A percentile compares a stretch with the other conserved stretches of the same genome.
phyloP scores from a whole-genome alignment of 2,888 invertebrate genomes.

The Eristalis arbustorum region DNA sequence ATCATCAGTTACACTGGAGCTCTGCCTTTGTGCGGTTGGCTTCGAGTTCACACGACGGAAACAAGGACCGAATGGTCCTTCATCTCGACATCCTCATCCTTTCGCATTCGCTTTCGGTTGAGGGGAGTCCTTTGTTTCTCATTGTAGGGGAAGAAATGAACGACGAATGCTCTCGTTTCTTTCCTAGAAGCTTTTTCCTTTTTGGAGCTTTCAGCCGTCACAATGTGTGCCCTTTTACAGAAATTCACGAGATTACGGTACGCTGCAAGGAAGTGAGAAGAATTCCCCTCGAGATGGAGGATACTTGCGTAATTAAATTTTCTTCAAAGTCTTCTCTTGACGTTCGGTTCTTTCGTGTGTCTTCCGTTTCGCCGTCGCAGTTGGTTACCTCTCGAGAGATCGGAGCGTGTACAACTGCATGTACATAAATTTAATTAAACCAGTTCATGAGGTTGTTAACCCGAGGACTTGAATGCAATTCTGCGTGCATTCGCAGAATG shows the following conservation, averaged over 20 bases:
- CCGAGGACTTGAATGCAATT: slow-evolving; percentile 23
- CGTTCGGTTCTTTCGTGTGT: background rate
- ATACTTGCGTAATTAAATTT: slow-evolving; percentile 36
- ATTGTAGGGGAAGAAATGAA: background rate
- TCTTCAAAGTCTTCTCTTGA: slow-evolving; percentile 10
- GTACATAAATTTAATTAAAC: slow-evolving; percentile 22
- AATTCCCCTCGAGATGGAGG: slow-evolving; percentile 6
- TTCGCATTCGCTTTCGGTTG: background rate
- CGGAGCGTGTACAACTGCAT: background rate
- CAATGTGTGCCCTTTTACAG: background rate
- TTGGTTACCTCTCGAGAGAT: background rate
- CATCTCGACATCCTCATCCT: background rate
- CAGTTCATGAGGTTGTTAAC: slow-evolving; percentile 30
- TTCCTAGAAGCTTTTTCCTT: background rate
- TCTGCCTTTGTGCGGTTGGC: background rate
- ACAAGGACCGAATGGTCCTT: background rate
- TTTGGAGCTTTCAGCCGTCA: background rate
- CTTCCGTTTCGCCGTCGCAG: background rate
- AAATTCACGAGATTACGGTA: background rate
- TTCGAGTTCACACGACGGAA: background rate
- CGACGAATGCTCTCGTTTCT: too few species aligned
- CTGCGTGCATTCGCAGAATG: background rate
- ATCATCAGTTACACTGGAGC: background rate
- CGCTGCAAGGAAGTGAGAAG: background rate
- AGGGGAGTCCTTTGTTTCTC: background rate